These are phyloP conservation scores for Argentina silus DNA, from an alignment of 2,797 vertebrate species.

Conservation along the genomic window DNA sequence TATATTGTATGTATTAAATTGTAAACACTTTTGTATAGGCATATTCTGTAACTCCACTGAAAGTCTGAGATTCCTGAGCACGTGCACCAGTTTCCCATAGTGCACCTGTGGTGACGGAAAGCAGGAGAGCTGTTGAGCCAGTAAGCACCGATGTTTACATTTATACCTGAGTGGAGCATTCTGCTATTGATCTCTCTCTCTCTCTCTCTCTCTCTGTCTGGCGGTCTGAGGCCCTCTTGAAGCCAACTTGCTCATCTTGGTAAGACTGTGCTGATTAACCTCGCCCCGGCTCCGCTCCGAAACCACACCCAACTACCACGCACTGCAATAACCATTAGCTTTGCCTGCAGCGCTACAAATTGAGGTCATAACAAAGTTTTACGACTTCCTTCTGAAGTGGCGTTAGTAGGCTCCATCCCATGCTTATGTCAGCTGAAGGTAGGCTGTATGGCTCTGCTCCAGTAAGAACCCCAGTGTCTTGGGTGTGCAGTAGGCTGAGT, in stretches of 20 bases:
- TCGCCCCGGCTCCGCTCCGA: no score
- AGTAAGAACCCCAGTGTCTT: not conserved
- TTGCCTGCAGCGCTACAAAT: no score
- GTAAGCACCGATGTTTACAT: not conserved
- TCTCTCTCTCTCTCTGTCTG: not conserved
- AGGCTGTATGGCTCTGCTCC: constrained; percentile 49
- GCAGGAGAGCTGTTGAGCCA: not conserved
- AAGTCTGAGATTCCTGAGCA: not conserved
- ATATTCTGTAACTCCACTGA: not conserved
- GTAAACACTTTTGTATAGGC: constrained; percentile 25
- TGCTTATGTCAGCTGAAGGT: constrained; percentile 43
- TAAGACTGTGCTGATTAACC: no score
- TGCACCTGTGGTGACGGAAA: not conserved
- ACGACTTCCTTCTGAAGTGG: no score
- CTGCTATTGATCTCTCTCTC: not conserved
- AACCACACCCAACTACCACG: no score
- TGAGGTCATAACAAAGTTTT: no score
- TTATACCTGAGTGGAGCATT: not conserved
- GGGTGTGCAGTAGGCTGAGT: not conserved
- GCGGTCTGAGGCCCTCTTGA: not conserved
- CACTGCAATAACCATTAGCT: not conserved
- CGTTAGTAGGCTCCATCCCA: constrained; percentile 14
- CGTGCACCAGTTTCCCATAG: not conserved
- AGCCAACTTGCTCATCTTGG: not conserved
- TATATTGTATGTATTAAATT: no score